phyloP scores from a whole-genome alignment of 2,888 invertebrate species.

The Agrotis segetum region DNA sequence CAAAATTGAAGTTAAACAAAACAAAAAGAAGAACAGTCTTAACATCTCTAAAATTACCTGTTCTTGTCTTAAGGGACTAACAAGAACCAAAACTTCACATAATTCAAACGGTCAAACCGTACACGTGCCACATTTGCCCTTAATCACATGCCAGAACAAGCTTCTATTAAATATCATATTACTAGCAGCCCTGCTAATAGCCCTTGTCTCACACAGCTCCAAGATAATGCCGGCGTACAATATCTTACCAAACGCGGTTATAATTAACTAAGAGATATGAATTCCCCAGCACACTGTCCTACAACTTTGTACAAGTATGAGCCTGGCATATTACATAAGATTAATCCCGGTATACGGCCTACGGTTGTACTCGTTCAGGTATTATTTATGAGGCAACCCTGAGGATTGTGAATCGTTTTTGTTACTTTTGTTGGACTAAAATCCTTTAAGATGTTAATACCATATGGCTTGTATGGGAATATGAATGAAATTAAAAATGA shows the following conservation, averaged over 20 bases:
- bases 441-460: conserved; percentile 40
- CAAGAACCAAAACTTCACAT: background rate
- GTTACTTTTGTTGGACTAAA: conserved; percentile 51
- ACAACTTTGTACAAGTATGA: conserved; percentile 49
- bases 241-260: conserved; percentile 65
- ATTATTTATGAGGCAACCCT: conserved; percentile 70
- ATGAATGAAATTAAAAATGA: conserved; percentile 17
- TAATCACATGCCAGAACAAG: conserved; percentile 11
- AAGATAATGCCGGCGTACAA: conserved; percentile 66
- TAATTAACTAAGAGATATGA: conserved; percentile 72
- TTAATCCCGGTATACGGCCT: conserved; percentile 70
- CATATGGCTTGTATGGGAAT: conserved; percentile 12
- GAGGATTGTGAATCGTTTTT: conserved; percentile 52
- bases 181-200: conserved; percentile 55
- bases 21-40: too few species aligned
- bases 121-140: background rate
- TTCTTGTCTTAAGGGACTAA: background rate
- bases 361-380: conserved; percentile 45
- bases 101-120: conserved; percentile 9
- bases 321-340: conserved; percentile 69
- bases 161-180: conserved; percentile 38
- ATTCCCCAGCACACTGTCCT: conserved; percentile 67
- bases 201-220: conserved; percentile 52
- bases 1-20: too few species aligned
- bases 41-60: background rate